A percentile compares a stretch with the other conserved stretches of the same genome.
phyloP scores from a whole-genome alignment of 2,113 vertebrate genomes.

The Gymnocephalus cernua region DNA sequence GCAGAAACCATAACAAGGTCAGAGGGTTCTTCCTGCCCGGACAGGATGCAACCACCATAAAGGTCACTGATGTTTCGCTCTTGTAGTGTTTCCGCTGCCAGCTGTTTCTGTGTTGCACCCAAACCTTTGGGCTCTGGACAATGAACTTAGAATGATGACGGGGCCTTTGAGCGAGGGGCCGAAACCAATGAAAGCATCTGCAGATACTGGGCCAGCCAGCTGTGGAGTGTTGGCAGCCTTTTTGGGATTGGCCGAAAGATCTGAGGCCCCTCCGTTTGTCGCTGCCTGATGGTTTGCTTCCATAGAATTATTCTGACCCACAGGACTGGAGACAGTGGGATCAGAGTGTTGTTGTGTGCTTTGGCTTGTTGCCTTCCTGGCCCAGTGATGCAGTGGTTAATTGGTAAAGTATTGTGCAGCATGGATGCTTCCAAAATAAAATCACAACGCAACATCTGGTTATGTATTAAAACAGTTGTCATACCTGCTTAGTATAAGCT shows the following conservation, averaged over 20 bases:
- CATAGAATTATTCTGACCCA: slow-evolving; percentile 63
- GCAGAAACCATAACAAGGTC: slow-evolving; percentile 54
- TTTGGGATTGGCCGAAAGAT: slow-evolving; percentile 61
- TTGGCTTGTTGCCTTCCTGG: slow-evolving; percentile 23
- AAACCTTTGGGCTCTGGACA: slow-evolving; percentile 52
- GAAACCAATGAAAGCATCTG: slow-evolving; percentile 57
- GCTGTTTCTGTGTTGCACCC: slow-evolving; percentile 79
- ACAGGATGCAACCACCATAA: slow-evolving; percentile 67
- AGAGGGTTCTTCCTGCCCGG: slow-evolving; percentile 59
- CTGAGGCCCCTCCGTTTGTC: slow-evolving; percentile 44
- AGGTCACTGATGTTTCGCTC: slow-evolving; percentile 64
- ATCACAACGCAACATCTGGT: slow-evolving; percentile 49
- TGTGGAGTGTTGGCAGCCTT: slow-evolving; percentile 71
- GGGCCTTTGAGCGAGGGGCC: slow-evolving; percentile 39
- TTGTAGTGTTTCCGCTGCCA: slow-evolving; percentile 71
- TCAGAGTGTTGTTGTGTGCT: slow-evolving; percentile 32
- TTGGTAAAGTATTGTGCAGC: slow-evolving; percentile 34
- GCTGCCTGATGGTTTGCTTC: slow-evolving; percentile 64
- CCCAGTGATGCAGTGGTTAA: slow-evolving; percentile 31
- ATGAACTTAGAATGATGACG: slow-evolving; percentile 56
- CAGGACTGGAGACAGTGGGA: slow-evolving; percentile 52
- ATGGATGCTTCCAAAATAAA: slow-evolving; percentile 49
- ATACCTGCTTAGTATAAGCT: slow-evolving; percentile 24
- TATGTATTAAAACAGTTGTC: slow-evolving; percentile 32
- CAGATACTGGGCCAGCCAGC: slow-evolving; percentile 66